phyloP scores from a whole-genome alignment of 2,888 invertebrate genomes.

The Drosophila paranaensis region DNA sequence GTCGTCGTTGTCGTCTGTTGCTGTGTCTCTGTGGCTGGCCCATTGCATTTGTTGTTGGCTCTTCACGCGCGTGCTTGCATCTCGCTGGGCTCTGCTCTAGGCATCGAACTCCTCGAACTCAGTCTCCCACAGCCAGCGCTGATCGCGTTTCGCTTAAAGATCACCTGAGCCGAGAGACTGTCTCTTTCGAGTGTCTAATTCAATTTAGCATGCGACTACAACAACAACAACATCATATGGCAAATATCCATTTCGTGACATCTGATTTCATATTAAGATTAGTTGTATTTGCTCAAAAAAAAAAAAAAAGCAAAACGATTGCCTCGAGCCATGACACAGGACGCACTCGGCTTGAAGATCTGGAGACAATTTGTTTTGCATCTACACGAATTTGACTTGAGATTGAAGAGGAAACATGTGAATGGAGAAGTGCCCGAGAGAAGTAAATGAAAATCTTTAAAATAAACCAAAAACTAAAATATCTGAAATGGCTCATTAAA shows the following conservation, averaged over 20 bases:
- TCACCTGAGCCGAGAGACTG: conserved; percentile 56
- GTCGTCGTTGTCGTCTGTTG: conserved; percentile 60
- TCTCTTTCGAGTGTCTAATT: conserved; percentile 51
- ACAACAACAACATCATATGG: conserved; percentile 34
- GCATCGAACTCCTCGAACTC: conserved; percentile 13
- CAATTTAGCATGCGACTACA: conserved; percentile 58
- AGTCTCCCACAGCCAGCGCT: conserved; percentile 1
- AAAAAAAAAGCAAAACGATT: background rate
- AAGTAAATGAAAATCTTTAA: background rate
- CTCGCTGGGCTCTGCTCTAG: conserved; percentile 46
- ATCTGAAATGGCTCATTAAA: too few relatives aligned
- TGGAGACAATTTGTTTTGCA: conserved; percentile 55
- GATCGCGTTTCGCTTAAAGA: conserved; percentile 39
- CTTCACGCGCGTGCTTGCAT: conserved; percentile 75
- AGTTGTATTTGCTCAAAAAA: conserved; percentile 19
- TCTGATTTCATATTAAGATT: conserved; percentile 75
- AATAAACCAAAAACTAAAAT: background rate
- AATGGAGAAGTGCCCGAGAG: background rate
- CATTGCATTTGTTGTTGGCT: conserved; percentile 52
- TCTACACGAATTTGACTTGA: conserved; percentile 18
- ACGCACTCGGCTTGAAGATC: conserved; percentile 36
- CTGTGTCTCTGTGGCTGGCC: conserved; percentile 41
- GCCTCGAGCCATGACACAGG: conserved; percentile 8
- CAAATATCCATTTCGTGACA: conserved; percentile 76
- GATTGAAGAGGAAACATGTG: background rate